Conservation (phyloP, 2,888 invertebrate species). For the Rotaria socialis region DNA sequence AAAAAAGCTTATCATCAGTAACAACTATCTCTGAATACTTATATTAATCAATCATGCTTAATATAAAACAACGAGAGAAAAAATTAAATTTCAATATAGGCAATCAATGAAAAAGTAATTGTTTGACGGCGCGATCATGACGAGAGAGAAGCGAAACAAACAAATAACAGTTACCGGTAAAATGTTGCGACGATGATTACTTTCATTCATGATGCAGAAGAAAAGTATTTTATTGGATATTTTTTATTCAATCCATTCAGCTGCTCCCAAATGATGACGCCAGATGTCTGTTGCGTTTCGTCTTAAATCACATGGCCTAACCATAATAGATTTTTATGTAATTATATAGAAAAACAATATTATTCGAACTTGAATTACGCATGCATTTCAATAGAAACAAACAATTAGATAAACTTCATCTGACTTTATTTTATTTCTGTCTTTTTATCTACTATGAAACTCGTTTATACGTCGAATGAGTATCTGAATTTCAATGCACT, state of each 20-base stretch:
- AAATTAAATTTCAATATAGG: background rate
- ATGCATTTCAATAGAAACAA: no score
- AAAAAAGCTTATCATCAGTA: background rate
- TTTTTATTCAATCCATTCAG: background rate
- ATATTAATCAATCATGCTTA: background rate
- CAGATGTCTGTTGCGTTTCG: background rate
- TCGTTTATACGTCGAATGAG: no score
- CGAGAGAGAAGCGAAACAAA: slow-evolving; percentile 1
- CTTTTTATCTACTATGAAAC: no score
- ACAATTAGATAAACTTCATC: no score
- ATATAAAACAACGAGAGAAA: background rate
- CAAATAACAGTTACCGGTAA: background rate
- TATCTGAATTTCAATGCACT: no score
- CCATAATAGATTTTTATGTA: no score
- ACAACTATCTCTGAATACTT: background rate
- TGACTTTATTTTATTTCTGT: no score
- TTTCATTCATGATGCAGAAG: background rate
- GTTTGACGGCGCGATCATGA: background rate
- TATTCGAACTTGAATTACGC: no score
- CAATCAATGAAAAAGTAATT: background rate
- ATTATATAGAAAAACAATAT: no score
- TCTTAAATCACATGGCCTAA: no score
- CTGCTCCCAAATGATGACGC: background rate
- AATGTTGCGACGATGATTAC: background rate
- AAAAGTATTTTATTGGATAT: background rate